phyloP scores from a whole-genome alignment of 2,888 invertebrate species.

The Corbicula japonica region DNA sequence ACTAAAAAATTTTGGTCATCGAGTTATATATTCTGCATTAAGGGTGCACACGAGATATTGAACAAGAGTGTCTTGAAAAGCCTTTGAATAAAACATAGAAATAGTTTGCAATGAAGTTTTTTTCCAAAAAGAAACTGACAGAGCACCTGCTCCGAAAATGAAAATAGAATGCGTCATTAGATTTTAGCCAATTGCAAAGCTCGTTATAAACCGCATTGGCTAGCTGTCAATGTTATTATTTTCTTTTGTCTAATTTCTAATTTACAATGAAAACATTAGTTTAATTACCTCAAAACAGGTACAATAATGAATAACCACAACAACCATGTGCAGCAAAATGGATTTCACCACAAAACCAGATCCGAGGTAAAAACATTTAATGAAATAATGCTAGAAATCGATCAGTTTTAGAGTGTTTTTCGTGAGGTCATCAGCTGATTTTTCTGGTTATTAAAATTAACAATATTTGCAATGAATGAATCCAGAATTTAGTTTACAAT shows the following conservation, averaged over 20 bases:
- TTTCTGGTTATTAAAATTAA: not conserved
- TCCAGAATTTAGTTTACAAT: too few species aligned
- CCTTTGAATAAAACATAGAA: not conserved
- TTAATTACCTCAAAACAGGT: constrained; percentile 58
- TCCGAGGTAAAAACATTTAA: constrained; percentile 77
- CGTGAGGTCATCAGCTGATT: constrained; percentile 57
- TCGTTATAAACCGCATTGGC: constrained; percentile 54
- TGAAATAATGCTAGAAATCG: too few species aligned
- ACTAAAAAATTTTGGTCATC: not conserved
- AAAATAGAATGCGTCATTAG: constrained; percentile 33
- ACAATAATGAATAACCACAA: constrained; percentile 79
- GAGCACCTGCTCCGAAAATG: constrained; percentile 33
- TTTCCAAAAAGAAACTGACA: not conserved
- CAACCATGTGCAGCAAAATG: constrained; percentile 76
- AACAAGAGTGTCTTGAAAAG: too few species aligned
- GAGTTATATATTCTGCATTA: too few species aligned
- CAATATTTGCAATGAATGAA: too few species aligned
- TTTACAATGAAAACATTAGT: constrained; percentile 61
- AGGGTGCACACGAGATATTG: too few species aligned
- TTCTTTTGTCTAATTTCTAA: constrained; percentile 72
- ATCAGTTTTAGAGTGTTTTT: constrained; percentile 47
- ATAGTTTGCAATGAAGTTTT: not conserved
- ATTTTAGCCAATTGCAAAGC: constrained; percentile 59
- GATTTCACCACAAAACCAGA: constrained; percentile 72
- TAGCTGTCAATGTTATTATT: constrained; percentile 78